Evolutionary conservation across 2,888 invertebrate genomes (phyloP).

Genomic region (Agriopis marginaria): DNA sequence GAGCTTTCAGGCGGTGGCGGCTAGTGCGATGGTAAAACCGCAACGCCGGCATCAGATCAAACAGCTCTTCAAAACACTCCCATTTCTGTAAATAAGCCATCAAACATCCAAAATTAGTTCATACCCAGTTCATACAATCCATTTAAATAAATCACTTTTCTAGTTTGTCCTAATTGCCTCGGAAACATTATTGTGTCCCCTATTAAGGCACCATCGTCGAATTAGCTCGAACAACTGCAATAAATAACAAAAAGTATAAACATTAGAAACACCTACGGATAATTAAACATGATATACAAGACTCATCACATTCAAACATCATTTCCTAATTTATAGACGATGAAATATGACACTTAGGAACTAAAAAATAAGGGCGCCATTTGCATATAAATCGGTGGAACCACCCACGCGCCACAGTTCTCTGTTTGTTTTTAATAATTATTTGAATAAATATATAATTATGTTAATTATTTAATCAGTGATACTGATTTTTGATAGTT

Average conservation of each 20-base stretch:
- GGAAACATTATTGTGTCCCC: slow-evolving; percentile 15
- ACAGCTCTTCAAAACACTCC: too few species aligned
- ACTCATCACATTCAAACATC: slow-evolving; percentile 27
- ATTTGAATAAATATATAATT: slow-evolving; percentile 79
- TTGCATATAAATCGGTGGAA: slow-evolving; percentile 51
- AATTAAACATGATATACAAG: slow-evolving; percentile 46
- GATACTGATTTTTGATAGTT: slow-evolving; percentile 43
- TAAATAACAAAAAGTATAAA: slow-evolving; percentile 39
- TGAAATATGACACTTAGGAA: slow-evolving; percentile 57
- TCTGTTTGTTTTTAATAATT: slow-evolving; percentile 60
- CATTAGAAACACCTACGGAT: slow-evolving; percentile 42
- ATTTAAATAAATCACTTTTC: slow-evolving; percentile 16
- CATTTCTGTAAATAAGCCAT: slow-evolving; percentile 1
- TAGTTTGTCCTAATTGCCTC: slow-evolving; percentile 20
- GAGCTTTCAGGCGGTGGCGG: too few species aligned
- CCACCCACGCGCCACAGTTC: slow-evolving; percentile 62
- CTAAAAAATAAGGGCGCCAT: slow-evolving; percentile 56
- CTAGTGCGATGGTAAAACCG: too few species aligned
- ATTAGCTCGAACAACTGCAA: slow-evolving; percentile 33
- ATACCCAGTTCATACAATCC: background rate
- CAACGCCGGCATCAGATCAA: too few species aligned
- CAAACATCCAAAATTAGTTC: slow-evolving; percentile 6
- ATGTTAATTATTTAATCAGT: slow-evolving; percentile 59
- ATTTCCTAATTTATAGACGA: slow-evolving; percentile 37
- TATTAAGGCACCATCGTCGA: slow-evolving; percentile 31